Evolutionary conservation across 2,113 vertebrate species (phyloP).

Genomic region (Stictonetta naevosa): DNA sequence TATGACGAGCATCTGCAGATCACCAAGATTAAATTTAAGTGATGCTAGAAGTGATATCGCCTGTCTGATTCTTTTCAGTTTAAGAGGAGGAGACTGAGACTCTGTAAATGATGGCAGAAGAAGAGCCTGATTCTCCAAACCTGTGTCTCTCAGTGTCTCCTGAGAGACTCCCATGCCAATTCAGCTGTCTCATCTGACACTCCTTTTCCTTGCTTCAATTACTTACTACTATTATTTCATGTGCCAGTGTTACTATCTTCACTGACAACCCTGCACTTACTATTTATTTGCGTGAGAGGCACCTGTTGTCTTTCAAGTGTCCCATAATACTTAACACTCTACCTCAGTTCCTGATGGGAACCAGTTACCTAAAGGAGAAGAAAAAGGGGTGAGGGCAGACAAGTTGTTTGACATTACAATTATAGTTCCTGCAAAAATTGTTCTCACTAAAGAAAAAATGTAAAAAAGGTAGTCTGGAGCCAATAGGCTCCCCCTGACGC

Average conservation of each 20-base stretch:
- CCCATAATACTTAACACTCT: neutral
- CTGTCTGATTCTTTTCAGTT: neutral
- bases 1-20: neutral
- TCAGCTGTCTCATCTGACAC: constrained; percentile 33
- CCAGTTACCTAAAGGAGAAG: neutral
- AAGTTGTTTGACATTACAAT: neutral
- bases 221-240: neutral
- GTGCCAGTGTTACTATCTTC: neutral
- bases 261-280: neutral
- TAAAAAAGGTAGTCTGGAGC: neutral
- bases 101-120: neutral
- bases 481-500: neutral
- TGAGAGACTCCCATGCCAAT: neutral
- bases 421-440: neutral
- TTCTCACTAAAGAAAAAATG: neutral
- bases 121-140: neutral
- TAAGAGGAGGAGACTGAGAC: neutral
- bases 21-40: neutral
- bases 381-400: neutral
- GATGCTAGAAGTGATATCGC: neutral
- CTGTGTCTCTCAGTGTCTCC: neutral
- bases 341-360: neutral
- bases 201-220: constrained; percentile 17
- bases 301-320: neutral
- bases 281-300: neutral